Evolutionary conservation across 2,113 vertebrate species (phyloP).

Genomic region (Grus americana): DNA sequence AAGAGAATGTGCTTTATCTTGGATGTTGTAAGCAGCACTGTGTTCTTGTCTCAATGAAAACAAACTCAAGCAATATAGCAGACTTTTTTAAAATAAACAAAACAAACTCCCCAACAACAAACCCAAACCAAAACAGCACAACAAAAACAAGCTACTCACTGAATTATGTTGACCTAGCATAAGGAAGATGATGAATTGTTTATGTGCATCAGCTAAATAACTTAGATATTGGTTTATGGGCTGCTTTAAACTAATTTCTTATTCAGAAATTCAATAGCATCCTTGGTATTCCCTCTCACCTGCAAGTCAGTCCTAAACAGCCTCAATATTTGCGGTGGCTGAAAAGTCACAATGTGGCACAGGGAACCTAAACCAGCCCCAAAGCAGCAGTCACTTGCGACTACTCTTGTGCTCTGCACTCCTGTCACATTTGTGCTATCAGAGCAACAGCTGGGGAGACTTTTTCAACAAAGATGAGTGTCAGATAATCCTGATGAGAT

Average conservation of each 20-base stretch:
- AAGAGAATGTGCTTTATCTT: constrained; percentile 50
- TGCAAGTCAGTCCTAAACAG: constrained; percentile 24
- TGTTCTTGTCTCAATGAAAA: not conserved
- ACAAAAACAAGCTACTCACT: not conserved
- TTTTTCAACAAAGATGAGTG: constrained; percentile 88
- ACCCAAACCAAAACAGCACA: not conserved
- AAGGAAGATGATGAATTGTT: not conserved
- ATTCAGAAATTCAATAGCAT: not conserved
- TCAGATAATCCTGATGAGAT: constrained; percentile 90
- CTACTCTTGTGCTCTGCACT: constrained; percentile 77
- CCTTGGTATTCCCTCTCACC: not conserved
- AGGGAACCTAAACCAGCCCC: constrained; percentile 20
- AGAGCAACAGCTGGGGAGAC: constrained; percentile 86
- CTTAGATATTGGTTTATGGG: not conserved
- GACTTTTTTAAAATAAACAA: not conserved
- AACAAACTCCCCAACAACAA: too few species aligned
- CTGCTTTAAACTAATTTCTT: not conserved
- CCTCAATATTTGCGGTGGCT: constrained; percentile 27
- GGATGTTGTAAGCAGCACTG: not conserved
- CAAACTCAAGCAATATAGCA: not conserved
- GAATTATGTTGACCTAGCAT: not conserved
- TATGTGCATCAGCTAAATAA: not conserved
- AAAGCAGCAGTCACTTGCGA: constrained; percentile 71
- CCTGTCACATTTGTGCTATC: constrained; percentile 80
- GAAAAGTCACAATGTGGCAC: constrained; percentile 55